A percentile compares a stretch with the other conserved stretches of the same genome.
Evolutionary conservation across 2,113 vertebrate species (phyloP).

Genomic region (Prunella himalayana): DNA sequence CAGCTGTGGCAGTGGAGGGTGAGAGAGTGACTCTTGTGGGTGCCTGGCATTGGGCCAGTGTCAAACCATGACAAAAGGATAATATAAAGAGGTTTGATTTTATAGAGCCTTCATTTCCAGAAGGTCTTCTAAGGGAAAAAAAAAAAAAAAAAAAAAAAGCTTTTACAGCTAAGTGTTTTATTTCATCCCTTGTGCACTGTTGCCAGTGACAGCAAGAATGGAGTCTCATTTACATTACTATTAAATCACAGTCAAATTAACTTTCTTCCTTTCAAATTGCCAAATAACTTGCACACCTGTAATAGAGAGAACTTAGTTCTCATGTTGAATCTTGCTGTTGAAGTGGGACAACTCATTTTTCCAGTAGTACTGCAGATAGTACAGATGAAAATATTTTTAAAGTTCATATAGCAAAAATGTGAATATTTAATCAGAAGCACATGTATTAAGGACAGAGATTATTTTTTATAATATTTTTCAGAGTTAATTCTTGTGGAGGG

Average conservation of each 20-base stretch:
- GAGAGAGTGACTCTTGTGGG: neutral
- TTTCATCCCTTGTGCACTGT: neutral
- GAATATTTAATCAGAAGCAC: neutral
- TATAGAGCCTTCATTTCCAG: neutral
- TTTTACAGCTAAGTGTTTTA: neutral
- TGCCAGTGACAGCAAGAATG: neutral
- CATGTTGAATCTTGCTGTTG: neutral
- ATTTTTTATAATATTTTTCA: neutral
- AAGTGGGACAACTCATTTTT: neutral
- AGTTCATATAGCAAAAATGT: neutral
- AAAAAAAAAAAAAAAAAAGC: neutral
- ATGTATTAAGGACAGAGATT: neutral
- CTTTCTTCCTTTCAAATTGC: neutral
- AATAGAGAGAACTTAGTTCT: neutral
- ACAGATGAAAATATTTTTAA: neutral
- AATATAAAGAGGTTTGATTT: neutral
- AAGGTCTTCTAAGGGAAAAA: neutral
- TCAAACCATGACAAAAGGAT: neutral
- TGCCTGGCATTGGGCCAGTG: neutral
- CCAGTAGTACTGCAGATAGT: neutral
- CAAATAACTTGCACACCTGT: neutral
- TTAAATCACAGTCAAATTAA: neutral
- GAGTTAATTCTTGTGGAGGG: neutral
- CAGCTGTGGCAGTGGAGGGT: neutral
- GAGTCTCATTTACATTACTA: neutral